A percentile compares a stretch with the other conserved stretches of the same genome.
Conservation (phyloP, 2,797 vertebrate species). For the Diceros bicornis region DNA sequence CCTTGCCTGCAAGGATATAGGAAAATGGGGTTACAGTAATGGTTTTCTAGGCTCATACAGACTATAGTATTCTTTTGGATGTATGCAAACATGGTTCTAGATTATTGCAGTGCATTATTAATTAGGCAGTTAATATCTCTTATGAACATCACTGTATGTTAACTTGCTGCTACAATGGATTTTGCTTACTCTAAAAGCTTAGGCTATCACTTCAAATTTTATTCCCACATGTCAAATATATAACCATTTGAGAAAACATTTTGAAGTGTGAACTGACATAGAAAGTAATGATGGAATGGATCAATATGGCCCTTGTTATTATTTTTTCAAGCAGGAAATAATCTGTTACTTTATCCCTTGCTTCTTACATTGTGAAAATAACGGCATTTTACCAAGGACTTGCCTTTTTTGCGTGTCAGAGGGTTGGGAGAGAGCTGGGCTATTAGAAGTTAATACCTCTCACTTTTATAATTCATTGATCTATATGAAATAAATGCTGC, state of each 20-base stretch:
- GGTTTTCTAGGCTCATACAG: background rate
- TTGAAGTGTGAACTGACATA: constrained; percentile 35
- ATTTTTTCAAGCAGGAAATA: constrained; percentile 56
- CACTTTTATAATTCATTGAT: constrained; percentile 64
- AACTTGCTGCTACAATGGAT: background rate
- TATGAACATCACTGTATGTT: background rate
- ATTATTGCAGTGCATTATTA: background rate
- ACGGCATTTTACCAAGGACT: constrained; percentile 21
- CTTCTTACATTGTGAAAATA: constrained; percentile 58
- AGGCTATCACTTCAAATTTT: constrained; percentile 23
- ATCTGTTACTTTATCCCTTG: background rate
- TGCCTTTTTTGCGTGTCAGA: background rate
- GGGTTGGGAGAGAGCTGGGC: background rate
- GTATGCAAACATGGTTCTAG: background rate
- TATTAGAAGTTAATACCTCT: constrained; percentile 65
- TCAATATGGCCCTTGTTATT: background rate
- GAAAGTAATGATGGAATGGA: background rate
- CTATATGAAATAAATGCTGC: constrained; percentile 53
- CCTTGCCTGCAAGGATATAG: background rate
- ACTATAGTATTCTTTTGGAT: background rate
- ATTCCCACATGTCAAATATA: constrained; percentile 33
- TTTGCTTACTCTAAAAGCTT: constrained; percentile 7
- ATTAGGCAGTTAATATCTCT: background rate
- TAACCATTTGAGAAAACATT: constrained; percentile 29
- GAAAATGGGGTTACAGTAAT: background rate